Conservation (phyloP, 2,113 vertebrate genomes). For the Rhinolophus sinicus region DNA sequence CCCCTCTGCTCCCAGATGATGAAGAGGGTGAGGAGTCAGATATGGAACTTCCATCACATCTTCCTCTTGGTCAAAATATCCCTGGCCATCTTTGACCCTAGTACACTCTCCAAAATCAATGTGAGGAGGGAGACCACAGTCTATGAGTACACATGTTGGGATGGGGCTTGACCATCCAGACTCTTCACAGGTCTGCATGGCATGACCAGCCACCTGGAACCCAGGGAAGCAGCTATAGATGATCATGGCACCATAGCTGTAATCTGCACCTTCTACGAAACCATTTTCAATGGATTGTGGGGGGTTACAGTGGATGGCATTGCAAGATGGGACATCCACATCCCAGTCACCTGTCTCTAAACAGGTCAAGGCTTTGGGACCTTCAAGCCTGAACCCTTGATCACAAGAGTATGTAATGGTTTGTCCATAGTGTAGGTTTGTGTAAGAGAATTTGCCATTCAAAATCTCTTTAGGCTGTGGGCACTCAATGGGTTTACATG, state of each 20-base stretch:
- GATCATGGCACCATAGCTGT: conserved; percentile 95
- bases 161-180: conserved; percentile 93
- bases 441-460: conserved; percentile 90
- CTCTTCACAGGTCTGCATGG: conserved; percentile 96
- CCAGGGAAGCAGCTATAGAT: conserved; percentile 98
- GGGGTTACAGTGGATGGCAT: conserved; percentile 91
- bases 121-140: conserved; percentile 97
- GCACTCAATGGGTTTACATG: conserved; percentile 94
- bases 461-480: conserved; percentile 89
- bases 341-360: conserved; percentile 93
- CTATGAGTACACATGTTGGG: conserved; percentile 91
- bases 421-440: conserved; percentile 91
- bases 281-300: conserved; percentile 95
- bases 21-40: conserved; percentile 69
- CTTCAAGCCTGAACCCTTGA: conserved; percentile 93
- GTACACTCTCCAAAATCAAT: conserved; percentile 96
- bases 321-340: conserved; percentile 88
- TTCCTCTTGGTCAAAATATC: conserved; percentile 68
- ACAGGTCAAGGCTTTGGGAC: conserved; percentile 90
- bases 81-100: conserved; percentile 81
- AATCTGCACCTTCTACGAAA: conserved; percentile 97
- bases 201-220: conserved; percentile 93
- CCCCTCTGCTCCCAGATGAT: not conserved
- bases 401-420: conserved; percentile 91
- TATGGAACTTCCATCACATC: conserved; percentile 70